Base-by-base conservation (phyloP, 2,113 vertebrate genomes). In the Chroicocephalus ridibundus region DNA sequence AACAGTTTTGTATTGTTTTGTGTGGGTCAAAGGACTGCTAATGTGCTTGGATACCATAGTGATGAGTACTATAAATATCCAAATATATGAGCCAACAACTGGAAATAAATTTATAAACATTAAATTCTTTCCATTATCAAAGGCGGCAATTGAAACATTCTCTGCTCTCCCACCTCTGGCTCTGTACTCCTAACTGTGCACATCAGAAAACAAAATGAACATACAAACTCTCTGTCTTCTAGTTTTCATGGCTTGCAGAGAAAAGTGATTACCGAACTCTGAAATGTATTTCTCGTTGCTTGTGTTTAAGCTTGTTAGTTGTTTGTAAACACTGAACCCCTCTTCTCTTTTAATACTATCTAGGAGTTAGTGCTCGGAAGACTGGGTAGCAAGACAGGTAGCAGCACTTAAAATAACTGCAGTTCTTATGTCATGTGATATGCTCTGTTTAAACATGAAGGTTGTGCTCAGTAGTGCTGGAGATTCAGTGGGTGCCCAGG, bases 31-130 rank as follows among this genome's bases (percentile, higher is more conserved):
- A 91, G 81, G 25, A 22, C 46, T 82, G 42, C 65, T 77, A 74
- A 94, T 94, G 32, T 54, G 15, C 77, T 87, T 90, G 78, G 83
- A 64, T 96, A 65, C 86, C 77, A 52, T 60, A 86, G 81, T 51
- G 78, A 78, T 75, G 78, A 93, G 57, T 70, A 68, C 94, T 88
- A 77, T 90, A 97, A 97, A 95, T 94, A 96, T 31, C 82, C 55
- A 86, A 93, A 70, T 77, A 46, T 22, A 42, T 66, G 40, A 95
- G 68, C 75, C 87, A 94, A 49, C 85, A 93, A 79, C 80, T 96
- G 86, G 60, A 90, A 95, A 92, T 95, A 88, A 94, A 86, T 61
- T 57, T 76, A 52, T 93, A 93, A 97, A 91, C 90, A 84, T 49
- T 49, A 25, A 89, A 94, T 92, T 96, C 82, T 94, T 96, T 95